Base-by-base conservation (phyloP, 2,888 invertebrate genomes). In the Idaea dimidiata region DNA sequence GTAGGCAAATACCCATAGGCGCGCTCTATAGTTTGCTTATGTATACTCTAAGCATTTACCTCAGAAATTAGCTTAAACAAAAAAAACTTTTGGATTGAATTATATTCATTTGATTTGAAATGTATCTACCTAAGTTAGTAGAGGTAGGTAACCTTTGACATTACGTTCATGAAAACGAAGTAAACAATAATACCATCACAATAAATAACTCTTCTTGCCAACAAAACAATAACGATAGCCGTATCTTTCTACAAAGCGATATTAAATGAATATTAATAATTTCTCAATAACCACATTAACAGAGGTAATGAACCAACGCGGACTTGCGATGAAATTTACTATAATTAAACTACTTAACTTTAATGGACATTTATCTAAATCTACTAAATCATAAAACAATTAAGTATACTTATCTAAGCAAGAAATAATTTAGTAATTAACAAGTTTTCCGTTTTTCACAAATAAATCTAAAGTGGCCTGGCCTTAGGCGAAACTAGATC, bases 391-490 rank as follows among this genome's bases (percentile, higher is more conserved):
- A 43, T 3, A 14, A 7, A 43, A 8, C 43, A 43, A 43, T 43
- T 43, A 43, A 43, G 43, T 14, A 10, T 7, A 43, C 43, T 43
- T 43, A 43, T 43, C 43, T 43, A 10, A 43, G 43, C 2, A 43
- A 43, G 43, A 43, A 43, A 43, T 43, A 0, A 43, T 43, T 43
- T 43, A 8, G 43, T 43, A 43, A 43, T 43, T 43, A 10, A 43
- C 43, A 14, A 43, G 43, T 43, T 43, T 14, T 43, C 43, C 14
- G 43, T 43, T 43, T 43, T 43, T 43, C 43, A 43, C n/a, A 24
- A 64, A 56, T 54, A 57, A 32, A 6, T n/a, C 5, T 33, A 17
- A 17, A 17, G 16, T 59, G 33, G 43, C 43, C 18, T 59, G 33
- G 43, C 43, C 43, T 43, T 43, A 43, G 43, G 14, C 43, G 7